Evolutionary conservation across 2,888 invertebrate species (phyloP), one percentile per base, ranked within the genome.

Genomic region (Mamestra brassicae): DNA sequence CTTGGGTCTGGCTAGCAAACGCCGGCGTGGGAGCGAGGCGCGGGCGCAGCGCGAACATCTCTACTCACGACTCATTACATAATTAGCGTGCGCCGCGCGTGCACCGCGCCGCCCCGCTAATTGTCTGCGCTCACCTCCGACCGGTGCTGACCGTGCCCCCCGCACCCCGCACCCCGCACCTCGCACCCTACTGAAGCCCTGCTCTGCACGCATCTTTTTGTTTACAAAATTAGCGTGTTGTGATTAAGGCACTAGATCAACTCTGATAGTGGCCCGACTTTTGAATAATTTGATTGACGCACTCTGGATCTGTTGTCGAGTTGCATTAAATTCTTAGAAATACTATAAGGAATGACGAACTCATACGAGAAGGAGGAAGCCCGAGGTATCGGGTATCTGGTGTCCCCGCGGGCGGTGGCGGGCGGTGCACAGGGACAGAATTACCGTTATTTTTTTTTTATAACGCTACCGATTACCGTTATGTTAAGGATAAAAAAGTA

Each of bases 21-120:
- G 38, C 38, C 38, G 38, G 6, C 2, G 1, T 38, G 6, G 47
- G 10, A 2, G 45, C 45, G 63, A 7, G 52, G 50, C 52, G 64
- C 38, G 64, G 64, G 36, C 26, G 26, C 26, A n/a, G 17, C 64
- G 60, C 8, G 64, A 73, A 74, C 74, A 81, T 64, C 72, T 76
- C 58, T 57, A 47, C 60, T 71, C 78, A 72, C 71, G 74, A 76
- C 60, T 66, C 68, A 1, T 26, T 26, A 68, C 69, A 81, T 66
- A 79, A 80, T 83, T 67, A 80, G 69, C 58, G 42, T 60, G 77
- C 71, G 77, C 55, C 26, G 74, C 78, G 84, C 85, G 86, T 85
- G 88, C 84, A 70, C 67, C 74, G 77, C 83, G 66, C 83, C 80
- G 80, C 86, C 76, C 80, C 82, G 42, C 66, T 86, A 78, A 85